Evolutionary conservation across 2,113 vertebrate species (phyloP), one percentile per base, ranked within the genome.

Genomic region (Australoheros scitulus): DNA sequence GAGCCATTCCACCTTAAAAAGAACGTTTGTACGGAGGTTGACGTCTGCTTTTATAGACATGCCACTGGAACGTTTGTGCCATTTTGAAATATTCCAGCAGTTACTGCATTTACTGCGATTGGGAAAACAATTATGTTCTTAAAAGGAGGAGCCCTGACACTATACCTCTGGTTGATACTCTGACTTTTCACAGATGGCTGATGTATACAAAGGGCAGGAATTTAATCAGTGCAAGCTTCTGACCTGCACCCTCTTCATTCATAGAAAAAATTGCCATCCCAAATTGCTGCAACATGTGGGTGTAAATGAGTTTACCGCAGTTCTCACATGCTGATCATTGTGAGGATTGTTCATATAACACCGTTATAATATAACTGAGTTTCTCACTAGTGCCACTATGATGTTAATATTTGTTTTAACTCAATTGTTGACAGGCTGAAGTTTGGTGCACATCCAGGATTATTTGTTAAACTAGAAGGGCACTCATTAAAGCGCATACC

Each of bases 1-100:
- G 88, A 98, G 96, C 98, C 98, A 99, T 83, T 98, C 94, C 95
- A 99, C 98, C 98, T 99, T 93, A 76, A 92, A 80, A 93, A 77
- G 24, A 29, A 89, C 84, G 55, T 22, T 65, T 76, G 15, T 22
- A 14, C 24, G 76, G 9, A 52, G 36, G 77, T 72, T 47, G 18
- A 78, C 15, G 26, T 10, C 3, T 68, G n/a, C 20, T 55, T 85
- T 77, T 61, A 38, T 10, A 52, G 38, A 7, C 20, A 61, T 47
- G 41, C 17, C 18, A 47, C 3, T 20, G 11, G 47, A 26, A 11
- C 7, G 17, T 9, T 63, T 7, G 32, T 47, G 10, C 26, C 24
- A 43, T 14, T 68, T 29, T 43, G 15, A 80, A 70, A 59, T 5
- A 58, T 58, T 43, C 58, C 1, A 7, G 34, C 20, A 76, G 34